Evolutionary conservation across 2,113 vertebrate species (phyloP).

Genomic region (Amazona guildingii): DNA sequence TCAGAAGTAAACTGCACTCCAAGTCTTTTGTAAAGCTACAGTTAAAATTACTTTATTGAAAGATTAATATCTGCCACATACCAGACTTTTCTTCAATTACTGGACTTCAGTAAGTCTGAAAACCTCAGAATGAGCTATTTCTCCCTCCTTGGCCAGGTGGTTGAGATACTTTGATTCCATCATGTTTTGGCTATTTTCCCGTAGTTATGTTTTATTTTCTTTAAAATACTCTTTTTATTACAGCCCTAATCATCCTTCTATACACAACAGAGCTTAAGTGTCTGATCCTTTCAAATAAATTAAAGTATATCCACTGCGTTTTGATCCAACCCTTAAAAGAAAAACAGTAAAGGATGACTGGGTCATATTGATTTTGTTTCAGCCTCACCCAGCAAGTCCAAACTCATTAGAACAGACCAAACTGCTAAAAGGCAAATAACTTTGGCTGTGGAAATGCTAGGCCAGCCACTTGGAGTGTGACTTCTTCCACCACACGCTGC

Average conservation of each 20-base stretch:
- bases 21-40: neutral
- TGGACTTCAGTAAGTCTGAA: neutral
- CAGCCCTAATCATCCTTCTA: neutral
- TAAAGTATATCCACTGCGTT: neutral
- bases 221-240: neutral
- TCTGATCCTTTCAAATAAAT: neutral
- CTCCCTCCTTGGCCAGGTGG: neutral
- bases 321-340: neutral
- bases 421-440: neutral
- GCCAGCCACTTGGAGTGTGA: no score
- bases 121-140: neutral
- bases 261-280: neutral
- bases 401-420: neutral
- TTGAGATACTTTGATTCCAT: neutral
- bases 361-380: neutral
- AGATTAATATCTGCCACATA: slow-evolving; percentile 31
- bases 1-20: slow-evolving; percentile 18
- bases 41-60: neutral
- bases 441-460: neutral
- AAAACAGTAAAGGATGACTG: neutral
- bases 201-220: slow-evolving; percentile 2
- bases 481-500: neutral
- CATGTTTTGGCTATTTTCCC: neutral
- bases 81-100: neutral
- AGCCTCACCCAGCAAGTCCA: neutral